Conservation (phyloP, 2,797 vertebrate species). For the Pelodytes ibericus region DNA sequence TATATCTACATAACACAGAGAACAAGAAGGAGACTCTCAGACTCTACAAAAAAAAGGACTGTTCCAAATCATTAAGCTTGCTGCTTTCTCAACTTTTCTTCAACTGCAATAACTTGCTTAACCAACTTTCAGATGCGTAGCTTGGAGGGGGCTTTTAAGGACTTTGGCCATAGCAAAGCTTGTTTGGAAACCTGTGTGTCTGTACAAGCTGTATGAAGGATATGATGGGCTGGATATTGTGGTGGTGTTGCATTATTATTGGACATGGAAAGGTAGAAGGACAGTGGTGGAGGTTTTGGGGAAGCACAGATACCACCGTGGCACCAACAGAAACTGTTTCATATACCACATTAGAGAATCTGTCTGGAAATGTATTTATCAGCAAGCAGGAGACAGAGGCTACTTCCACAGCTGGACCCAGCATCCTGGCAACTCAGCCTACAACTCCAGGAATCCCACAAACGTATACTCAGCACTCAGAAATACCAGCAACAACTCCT, state of each 20-base stretch:
- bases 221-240: constrained; percentile 38
- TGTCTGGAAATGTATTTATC: not conserved
- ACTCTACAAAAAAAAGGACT: not conserved
- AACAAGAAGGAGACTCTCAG: not conserved
- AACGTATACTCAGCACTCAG: not conserved
- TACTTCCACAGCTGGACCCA: not conserved
- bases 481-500: not conserved
- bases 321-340: not conserved
- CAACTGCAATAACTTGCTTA: constrained; percentile 1
- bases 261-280: constrained; percentile 23
- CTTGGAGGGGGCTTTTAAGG: not conserved
- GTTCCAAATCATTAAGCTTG: not conserved
- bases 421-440: not conserved
- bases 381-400: not conserved
- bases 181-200: not conserved
- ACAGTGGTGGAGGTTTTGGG: constrained; percentile 52
- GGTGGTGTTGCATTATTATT: constrained; percentile 21
- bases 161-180: not conserved
- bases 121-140: not conserved
- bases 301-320: constrained; percentile 5
- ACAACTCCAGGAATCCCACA: not conserved
- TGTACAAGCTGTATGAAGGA: not conserved
- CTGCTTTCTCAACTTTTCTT: not conserved
- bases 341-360: not conserved
- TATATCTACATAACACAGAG: constrained; percentile 24